A percentile compares a stretch with the other conserved stretches of the same genome.
Evolutionary conservation across 2,888 invertebrate genomes (phyloP).

Genomic region (Aspidiotus destructor): DNA sequence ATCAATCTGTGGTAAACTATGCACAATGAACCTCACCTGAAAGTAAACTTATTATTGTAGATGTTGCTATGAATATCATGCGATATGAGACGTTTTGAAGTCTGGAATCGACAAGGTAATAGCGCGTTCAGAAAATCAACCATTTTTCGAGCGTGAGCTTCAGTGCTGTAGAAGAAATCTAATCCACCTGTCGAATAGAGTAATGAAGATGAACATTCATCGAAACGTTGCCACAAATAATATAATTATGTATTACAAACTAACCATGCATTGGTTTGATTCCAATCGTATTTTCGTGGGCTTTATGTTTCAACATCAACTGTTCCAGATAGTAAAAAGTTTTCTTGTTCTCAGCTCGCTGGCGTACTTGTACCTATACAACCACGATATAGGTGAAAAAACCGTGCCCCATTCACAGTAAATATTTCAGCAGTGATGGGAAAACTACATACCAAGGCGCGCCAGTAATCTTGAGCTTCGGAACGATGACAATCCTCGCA

Average conservation of each 20-base stretch:
- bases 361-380: slow-evolving; percentile 61
- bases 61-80: slow-evolving; percentile 95
- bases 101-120: slow-evolving; percentile 76
- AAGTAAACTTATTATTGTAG: slow-evolving; percentile 93
- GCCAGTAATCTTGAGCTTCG: slow-evolving; percentile 97
- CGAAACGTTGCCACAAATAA: neutral
- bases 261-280: slow-evolving; percentile 74
- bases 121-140: slow-evolving; percentile 83
- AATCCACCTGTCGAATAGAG: slow-evolving; percentile 62
- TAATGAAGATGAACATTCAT: neutral
- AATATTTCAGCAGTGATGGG: neutral
- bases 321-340: slow-evolving; percentile 97
- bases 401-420: neutral
- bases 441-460: slow-evolving; percentile 54
- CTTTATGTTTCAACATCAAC: slow-evolving; percentile 87
- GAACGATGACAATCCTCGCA: slow-evolving; percentile 93
- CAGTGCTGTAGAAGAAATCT: slow-evolving; percentile 87
- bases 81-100: slow-evolving; percentile 90
- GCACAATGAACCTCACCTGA: slow-evolving; percentile 42
- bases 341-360: slow-evolving; percentile 84
- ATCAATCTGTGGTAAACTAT: neutral
- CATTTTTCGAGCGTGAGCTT: slow-evolving; percentile 86
- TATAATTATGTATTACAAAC: slow-evolving; percentile 27
- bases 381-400: neutral
- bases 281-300: slow-evolving; percentile 79